phyloP scores from a whole-genome alignment of 2,797 vertebrate species.

The Otolemur crassicaudatus region DNA sequence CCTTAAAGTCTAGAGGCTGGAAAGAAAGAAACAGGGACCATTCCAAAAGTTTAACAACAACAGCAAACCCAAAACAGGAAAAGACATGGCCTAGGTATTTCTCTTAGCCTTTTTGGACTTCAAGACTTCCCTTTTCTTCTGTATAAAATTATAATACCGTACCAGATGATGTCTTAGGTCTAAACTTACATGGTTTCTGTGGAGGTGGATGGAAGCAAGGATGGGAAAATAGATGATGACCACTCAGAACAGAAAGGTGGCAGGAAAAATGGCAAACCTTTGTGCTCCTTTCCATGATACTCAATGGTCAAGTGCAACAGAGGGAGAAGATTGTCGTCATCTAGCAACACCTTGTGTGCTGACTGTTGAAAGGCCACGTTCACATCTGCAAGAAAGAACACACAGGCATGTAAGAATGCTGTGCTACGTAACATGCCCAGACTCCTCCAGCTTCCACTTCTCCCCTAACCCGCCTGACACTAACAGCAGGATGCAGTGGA shows the following conservation, averaged over 20 bases:
- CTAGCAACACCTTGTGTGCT: slow-evolving; percentile 96
- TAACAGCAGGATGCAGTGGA: too few species aligned
- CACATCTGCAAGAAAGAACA: slow-evolving; percentile 90
- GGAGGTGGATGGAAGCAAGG: neutral
- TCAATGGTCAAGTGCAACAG: slow-evolving; percentile 97
- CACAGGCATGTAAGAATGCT: neutral
- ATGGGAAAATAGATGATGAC: neutral
- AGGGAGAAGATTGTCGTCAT: slow-evolving; percentile 98
- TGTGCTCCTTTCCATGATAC: slow-evolving; percentile 96
- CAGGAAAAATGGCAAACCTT: slow-evolving; percentile 89
- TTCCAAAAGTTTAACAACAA: neutral
- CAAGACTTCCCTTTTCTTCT: neutral
- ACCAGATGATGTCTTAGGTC: neutral
- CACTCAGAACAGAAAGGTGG: neutral
- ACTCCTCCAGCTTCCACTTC: neutral
- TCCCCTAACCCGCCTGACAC: neutral
- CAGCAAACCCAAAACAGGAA: neutral
- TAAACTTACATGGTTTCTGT: neutral
- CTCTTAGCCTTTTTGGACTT: neutral
- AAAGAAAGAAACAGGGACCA: neutral
- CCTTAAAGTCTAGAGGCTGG: neutral
- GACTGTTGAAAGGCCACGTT: slow-evolving; percentile 99
- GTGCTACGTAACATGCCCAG: neutral
- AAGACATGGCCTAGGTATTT: neutral
- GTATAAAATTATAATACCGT: neutral